These are phyloP conservation scores for Sipha flava DNA, from an alignment of 1,140 invertebrate species.

Conservation along the genomic window DNA sequence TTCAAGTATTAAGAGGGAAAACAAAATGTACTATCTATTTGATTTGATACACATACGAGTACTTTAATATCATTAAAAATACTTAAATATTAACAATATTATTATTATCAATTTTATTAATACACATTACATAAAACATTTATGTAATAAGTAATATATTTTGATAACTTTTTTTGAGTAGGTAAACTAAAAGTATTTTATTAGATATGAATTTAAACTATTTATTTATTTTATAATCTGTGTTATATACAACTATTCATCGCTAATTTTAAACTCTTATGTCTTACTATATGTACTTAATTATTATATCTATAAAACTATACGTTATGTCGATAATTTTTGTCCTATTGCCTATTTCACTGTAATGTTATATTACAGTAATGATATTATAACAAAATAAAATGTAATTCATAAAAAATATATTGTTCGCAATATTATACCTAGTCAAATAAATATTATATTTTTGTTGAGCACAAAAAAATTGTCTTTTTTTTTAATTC, in stretches of 20 bases:
- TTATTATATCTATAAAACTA: background rate
- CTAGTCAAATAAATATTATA: slow-evolving; percentile 23
- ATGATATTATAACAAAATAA: background rate
- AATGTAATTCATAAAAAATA: background rate
- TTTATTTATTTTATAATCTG: background rate
- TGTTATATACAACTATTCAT: background rate
- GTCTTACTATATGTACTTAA: background rate
- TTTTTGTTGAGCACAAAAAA: background rate
- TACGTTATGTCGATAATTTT: background rate
- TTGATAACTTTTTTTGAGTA: background rate
- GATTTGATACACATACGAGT: too few species aligned
- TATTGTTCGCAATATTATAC: slow-evolving; percentile 1
- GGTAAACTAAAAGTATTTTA: background rate
- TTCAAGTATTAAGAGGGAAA: too few species aligned
- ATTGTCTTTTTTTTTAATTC: background rate
- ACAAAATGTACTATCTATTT: too few species aligned
- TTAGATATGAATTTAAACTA: background rate
- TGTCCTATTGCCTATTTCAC: background rate
- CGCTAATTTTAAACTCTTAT: background rate
- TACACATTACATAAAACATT: too few species aligned
- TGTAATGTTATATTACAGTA: background rate
- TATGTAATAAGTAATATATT: background rate
- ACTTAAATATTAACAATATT: background rate
- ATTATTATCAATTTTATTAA: background rate
- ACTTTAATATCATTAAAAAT: background rate